Conservation (phyloP, 2,888 invertebrate species). For the Drosophila melanocephala region DNA sequence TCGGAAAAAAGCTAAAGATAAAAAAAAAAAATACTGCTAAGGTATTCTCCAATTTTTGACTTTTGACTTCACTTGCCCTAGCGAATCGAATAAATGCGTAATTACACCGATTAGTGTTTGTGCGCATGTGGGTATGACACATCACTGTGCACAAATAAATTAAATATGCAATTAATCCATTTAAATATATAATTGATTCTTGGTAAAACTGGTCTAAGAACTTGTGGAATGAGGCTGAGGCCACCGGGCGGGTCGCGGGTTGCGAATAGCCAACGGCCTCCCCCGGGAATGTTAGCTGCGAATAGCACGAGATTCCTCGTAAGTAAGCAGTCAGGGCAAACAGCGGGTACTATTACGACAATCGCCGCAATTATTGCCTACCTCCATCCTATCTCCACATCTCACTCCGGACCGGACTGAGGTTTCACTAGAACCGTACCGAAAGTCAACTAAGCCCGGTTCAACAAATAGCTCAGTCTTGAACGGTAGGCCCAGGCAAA, state of each 20-base stretch:
- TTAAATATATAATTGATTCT: background rate
- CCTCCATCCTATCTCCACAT: background rate
- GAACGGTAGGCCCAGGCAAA: background rate
- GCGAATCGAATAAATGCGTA: background rate
- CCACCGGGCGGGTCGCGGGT: background rate
- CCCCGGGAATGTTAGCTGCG: too few species aligned
- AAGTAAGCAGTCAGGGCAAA: too few species aligned
- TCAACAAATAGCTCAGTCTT: too few species aligned
- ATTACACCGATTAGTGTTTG: background rate
- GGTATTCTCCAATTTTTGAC: background rate
- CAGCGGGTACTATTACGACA: too few species aligned
- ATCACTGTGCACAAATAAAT: background rate
- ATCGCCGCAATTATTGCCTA: background rate
- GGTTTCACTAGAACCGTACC: too few species aligned
- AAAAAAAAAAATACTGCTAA: background rate
- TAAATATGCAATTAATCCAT: background rate
- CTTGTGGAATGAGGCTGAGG: too few species aligned
- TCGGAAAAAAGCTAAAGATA: background rate
- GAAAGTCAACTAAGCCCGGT: too few species aligned
- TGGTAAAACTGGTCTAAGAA: background rate
- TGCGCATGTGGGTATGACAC: background rate
- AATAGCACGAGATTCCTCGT: too few species aligned
- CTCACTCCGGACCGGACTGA: too few species aligned
- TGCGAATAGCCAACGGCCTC: background rate
- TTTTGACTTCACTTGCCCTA: background rate